Percentiles rank a stretch among this genome's conserved stretches.
Conservation (phyloP, 2,797 vertebrate genomes). For the Diglossa cyanea region DNA sequence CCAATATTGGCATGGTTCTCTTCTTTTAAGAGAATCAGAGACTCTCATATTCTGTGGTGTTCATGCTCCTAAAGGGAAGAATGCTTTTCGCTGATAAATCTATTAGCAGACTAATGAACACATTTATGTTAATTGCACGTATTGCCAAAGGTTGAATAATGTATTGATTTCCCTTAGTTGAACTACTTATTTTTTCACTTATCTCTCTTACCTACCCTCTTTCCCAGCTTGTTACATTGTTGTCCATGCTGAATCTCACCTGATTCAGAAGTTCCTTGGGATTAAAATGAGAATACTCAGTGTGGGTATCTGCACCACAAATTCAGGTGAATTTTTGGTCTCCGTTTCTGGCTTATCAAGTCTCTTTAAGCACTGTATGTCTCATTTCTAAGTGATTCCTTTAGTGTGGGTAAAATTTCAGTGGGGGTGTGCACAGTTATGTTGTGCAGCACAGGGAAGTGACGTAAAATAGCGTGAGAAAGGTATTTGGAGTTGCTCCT, state of each 20-base stretch:
- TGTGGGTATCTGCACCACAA: background rate
- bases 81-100: background rate
- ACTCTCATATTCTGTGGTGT: background rate
- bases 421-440: rapidly evolving
- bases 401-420: background rate
- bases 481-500: background rate
- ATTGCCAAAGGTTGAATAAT: background rate
- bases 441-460: rapidly evolving
- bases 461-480: rapidly evolving
- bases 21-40: background rate
- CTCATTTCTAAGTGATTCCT: background rate
- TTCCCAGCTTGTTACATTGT: background rate
- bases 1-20: background rate
- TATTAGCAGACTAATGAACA: slow-evolving; percentile 9
- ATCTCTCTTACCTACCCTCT: background rate
- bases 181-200: slow-evolving; percentile 2
- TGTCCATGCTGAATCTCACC: background rate
- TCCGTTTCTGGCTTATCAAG: background rate
- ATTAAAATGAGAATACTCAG: background rate
- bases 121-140: slow-evolving; percentile 19
- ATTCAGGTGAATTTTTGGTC: background rate
- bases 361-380: background rate
- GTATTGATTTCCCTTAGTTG: slow-evolving; percentile 9
- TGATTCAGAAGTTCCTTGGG: background rate
- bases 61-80: background rate